Base-by-base conservation (phyloP, 2,888 invertebrate genomes). In the Nineta flava region DNA sequence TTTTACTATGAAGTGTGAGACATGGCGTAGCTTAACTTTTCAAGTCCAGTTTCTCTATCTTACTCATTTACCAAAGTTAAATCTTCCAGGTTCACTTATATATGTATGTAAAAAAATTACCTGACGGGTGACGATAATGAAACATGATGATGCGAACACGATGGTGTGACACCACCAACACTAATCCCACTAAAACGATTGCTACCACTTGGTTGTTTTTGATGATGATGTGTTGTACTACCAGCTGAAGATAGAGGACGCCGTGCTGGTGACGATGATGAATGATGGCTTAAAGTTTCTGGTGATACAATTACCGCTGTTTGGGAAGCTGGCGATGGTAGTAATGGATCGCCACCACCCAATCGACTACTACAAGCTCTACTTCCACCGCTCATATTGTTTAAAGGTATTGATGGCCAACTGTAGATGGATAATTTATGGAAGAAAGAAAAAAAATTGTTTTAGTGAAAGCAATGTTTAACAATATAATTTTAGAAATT, bases 221-320 rank as follows among this genome's bases (percentile, higher is more conserved):
- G 46, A 26, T 32, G 32, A 32, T 13, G 19, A 19, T 17, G n/a
- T 7, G 46, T 32, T 13, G 32, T 13, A 9, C 13, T 13, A 44
- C 44, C 26, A 15, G 38, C 15, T 9, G 13, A 6, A 7, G 15
- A 16, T 15, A 13, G 10, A 9, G 38, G 44, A 43, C 12, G 54
- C 65, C 69, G 56, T 59, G 75, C 74, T 19, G 83, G 83, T 51
- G 74, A 73, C 19, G 83, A 83, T 51, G 74, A 73, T 59, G 80
- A 80, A 60, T 81, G 81, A 64, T 78, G 77, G 60, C 83, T 75
- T 54, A 83, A 75, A 57, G 83, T 83, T 66, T 79, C 79, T 41
- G 85, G 82, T 26, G 85, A 83, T 55, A 84, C 82, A 59, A 86
- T 74, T 50, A 83, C 79, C 52, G 83, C 82, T 52, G 77, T 78